Percentiles rank a stretch among this genome's conserved stretches.
Evolutionary conservation across 1,140 invertebrate genomes (phyloP).

Genomic region (Drosophila teissieri): DNA sequence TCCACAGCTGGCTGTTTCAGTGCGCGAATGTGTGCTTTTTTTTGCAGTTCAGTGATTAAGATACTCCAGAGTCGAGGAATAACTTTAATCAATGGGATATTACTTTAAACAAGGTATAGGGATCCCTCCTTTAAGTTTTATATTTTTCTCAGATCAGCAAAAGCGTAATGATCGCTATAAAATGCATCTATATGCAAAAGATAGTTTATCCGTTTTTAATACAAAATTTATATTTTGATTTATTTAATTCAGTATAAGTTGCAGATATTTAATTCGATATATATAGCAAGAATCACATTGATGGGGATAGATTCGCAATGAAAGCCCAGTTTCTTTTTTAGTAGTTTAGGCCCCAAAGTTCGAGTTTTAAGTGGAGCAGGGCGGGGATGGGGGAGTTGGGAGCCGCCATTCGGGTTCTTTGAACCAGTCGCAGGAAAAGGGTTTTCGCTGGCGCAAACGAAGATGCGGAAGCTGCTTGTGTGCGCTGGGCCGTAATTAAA

Average conservation of each 20-base stretch:
- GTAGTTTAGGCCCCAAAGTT: not conserved
- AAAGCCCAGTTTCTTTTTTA: not conserved
- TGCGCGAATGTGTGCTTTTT: conserved; percentile 16
- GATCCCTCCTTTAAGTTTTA: too few species aligned
- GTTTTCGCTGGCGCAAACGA: not conserved
- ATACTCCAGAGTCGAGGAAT: not conserved
- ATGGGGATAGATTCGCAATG: too few species aligned
- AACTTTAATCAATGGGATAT: not conserved
- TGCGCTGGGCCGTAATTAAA: conserved; percentile 74
- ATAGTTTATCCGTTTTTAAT: too few species aligned
- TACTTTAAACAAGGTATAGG: too few species aligned
- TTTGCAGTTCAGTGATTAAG: conserved; percentile 29
- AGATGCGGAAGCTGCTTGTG: conserved; percentile 15
- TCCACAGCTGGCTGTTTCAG: conserved; percentile 24
- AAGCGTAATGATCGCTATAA: too few species aligned
- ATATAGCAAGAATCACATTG: not conserved
- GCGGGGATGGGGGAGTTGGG: not conserved
- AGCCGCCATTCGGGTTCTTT: conserved; percentile 18
- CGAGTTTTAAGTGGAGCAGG: not conserved
- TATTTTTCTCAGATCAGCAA: too few species aligned
- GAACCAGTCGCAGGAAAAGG: conserved; percentile 14
- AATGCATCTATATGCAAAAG: too few species aligned
- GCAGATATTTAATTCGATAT: too few species aligned
- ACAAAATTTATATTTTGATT: too few species aligned
- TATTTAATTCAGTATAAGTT: too few species aligned